Percentiles rank a stretch among this genome's conserved stretches.
These are phyloP conservation scores for Drusus annulatus DNA, from an alignment of 1,140 invertebrate species.

Conservation along the genomic window DNA sequence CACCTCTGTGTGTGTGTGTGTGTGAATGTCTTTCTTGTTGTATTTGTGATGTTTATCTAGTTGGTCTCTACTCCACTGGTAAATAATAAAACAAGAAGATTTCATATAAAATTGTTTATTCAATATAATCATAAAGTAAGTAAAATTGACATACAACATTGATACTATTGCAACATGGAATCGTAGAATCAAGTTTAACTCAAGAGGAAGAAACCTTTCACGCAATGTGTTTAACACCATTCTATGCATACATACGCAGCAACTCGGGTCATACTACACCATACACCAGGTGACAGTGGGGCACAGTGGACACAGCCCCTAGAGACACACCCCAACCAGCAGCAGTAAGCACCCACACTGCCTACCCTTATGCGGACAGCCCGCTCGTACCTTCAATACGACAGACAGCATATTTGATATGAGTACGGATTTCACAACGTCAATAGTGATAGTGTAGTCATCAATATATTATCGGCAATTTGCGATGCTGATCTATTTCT, in stretches of 20 bases:
- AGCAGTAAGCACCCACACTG: not conserved
- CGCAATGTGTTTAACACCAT: slow-evolving; percentile 41
- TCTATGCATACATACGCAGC: not conserved
- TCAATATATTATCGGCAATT: not conserved
- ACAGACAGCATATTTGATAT: slow-evolving; percentile 2
- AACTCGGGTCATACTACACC: not conserved
- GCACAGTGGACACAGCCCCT: not conserved
- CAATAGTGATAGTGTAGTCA: not conserved
- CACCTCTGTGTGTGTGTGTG: too few species aligned
- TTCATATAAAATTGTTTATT: slow-evolving; percentile 50
- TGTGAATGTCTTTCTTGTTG: too few species aligned
- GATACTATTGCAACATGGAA: slow-evolving; percentile 45
- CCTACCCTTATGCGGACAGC: not conserved
- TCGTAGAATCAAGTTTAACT: slow-evolving; percentile 38
- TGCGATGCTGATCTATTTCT: not conserved
- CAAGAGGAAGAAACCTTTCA: slow-evolving; percentile 41
- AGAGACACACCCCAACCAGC: not conserved
- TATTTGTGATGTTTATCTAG: too few species aligned
- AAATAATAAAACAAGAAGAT: slow-evolving; percentile 16
- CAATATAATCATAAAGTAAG: slow-evolving; percentile 56
- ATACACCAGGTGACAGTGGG: not conserved
- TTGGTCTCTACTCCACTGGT: too few species aligned
- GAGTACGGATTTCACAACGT: slow-evolving; percentile 28
- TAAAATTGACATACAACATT: slow-evolving; percentile 59
- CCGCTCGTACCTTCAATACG: not conserved